Base-by-base conservation (phyloP, 1,140 invertebrate species). In the Bombus pyrosoma region DNA sequence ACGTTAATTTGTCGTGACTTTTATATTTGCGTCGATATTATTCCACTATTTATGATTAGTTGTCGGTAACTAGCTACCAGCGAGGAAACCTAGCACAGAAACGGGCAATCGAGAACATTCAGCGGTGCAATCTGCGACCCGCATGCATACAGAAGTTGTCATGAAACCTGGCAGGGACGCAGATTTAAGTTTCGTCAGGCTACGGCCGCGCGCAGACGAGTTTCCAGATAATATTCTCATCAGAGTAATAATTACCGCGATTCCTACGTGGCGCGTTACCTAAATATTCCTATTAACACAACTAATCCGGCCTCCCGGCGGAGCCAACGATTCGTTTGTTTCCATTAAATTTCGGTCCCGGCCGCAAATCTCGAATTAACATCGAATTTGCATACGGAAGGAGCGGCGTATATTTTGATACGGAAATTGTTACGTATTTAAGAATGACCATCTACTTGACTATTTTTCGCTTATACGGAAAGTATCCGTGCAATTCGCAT, bases 71-170 rank as follows among this genome's bases (percentile, higher is more conserved):
- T 78, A 41, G 74, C 32, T 68, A 78, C 53, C 47, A 39, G 82
- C 37, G 32, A 75, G 25, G 75, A 62, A 32, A 71, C n/a, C 64
- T 62, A 64, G 43, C 34, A 64, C 5, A 53, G 83, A 88, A 86
- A 83, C 64, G 64, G 86, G 83, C 75, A 66, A 62, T 86, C 83
- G 62, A 86, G 83, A 41, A 68, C 87, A 78, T 69, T 85, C 79
- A 80, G 72, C 53, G 37, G 47, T 34, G 83, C 53, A 77, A 81
- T 81, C 87, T 78, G 57, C 74, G 53, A 34, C 43, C 73, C 76
- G 78, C 78, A 81, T 76, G 53, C 74, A 85, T 77, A 88, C 66
- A 59, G 72, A 41, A 77, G 57, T 73, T 83, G 73, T 78, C 79
- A 37, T n/a, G 68, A 74, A 68, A 75, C 57, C 43, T 43, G 43